Conservation (phyloP, 2,888 invertebrate genomes). For the Tridacna gigas region DNA sequence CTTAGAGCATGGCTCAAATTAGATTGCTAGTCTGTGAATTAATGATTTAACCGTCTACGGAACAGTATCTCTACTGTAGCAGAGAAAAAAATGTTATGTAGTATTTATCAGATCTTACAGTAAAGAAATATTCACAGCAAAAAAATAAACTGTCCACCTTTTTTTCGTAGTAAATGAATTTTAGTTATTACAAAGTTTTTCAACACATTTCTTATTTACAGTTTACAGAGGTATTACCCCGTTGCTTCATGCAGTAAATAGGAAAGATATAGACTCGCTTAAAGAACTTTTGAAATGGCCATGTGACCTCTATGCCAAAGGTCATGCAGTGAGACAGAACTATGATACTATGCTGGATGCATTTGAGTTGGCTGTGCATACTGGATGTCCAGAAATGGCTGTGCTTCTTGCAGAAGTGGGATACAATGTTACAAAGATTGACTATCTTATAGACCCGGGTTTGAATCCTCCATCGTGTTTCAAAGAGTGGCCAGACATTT, state of each 20-base stretch:
- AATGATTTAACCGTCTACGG: no score
- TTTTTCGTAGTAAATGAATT: no score
- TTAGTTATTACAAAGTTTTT: no score
- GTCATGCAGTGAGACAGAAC: slow-evolving; percentile 60
- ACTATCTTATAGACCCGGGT: slow-evolving; percentile 51
- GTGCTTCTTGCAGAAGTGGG: slow-evolving; percentile 69
- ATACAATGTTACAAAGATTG: slow-evolving; percentile 66
- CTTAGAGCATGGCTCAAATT: no score
- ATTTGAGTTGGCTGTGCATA: slow-evolving; percentile 72
- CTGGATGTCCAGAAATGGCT: slow-evolving; percentile 70
- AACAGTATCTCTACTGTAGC: no score
- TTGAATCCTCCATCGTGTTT: slow-evolving; percentile 58
- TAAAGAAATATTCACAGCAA: no score
- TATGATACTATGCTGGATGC: slow-evolving; percentile 72
- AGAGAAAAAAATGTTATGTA: no score
- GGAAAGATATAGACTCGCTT: slow-evolving; percentile 66
- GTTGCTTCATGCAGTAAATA: slow-evolving; percentile 71
- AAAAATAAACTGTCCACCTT: no score
- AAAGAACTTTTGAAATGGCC: slow-evolving; percentile 68
- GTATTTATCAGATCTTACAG: no score
- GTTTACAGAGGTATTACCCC: slow-evolving; percentile 75
- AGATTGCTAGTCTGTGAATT: no score
- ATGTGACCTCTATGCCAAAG: slow-evolving; percentile 65
- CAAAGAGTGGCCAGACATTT: slow-evolving; percentile 61
- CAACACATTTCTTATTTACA: slow-evolving; percentile 59